Evolutionary conservation across 30 jellyfish, hydroid and myxozoan species (phyloP).

Genomic region (Hydractinia echinata): DNA sequence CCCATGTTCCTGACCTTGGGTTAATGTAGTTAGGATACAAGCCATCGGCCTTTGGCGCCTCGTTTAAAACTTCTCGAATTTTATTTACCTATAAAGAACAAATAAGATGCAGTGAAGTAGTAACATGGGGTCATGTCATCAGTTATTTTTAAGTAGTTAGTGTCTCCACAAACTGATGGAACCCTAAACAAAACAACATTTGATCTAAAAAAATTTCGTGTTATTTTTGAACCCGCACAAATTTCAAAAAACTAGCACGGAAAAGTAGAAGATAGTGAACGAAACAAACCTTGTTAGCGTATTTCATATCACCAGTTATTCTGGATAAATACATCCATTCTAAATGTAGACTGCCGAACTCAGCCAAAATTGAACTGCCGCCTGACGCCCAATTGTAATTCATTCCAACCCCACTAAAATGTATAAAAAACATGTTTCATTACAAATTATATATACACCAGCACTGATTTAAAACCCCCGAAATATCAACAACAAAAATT

Average conservation of each 20-base stretch:
- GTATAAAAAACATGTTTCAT: not conserved
- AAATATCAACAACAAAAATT: not conserved
- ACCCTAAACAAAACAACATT: not conserved
- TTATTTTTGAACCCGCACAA: no score
- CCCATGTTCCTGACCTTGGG: conserved; percentile 86
- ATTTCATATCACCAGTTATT: conserved; percentile 73
- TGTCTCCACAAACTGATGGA: not conserved
- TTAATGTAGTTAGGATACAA: conserved; percentile 79
- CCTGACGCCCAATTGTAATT: conserved; percentile 99
- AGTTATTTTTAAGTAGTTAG: no score
- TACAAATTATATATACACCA: no score
- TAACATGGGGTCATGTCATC: no score
- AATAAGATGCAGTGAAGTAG: no score
- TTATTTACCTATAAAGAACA: conserved; percentile 39
- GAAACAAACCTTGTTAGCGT: conserved; percentile 61
- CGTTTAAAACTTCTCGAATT: conserved; percentile 59
- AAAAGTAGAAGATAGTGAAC: not conserved
- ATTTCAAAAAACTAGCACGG: not conserved
- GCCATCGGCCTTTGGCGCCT: conserved; percentile 70
- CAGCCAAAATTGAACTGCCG: conserved; percentile 93
- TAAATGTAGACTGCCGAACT: conserved; percentile 87
- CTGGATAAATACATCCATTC: conserved; percentile 78
- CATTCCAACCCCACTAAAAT: conserved; percentile 78
- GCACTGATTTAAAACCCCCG: no score
- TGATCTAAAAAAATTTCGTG: not conserved